Percentiles rank a stretch among this genome's conserved stretches.
These are phyloP conservation scores for Cataglyphis rosenhaueri DNA, from an alignment of 2,888 invertebrate species.

Conservation along the genomic window DNA sequence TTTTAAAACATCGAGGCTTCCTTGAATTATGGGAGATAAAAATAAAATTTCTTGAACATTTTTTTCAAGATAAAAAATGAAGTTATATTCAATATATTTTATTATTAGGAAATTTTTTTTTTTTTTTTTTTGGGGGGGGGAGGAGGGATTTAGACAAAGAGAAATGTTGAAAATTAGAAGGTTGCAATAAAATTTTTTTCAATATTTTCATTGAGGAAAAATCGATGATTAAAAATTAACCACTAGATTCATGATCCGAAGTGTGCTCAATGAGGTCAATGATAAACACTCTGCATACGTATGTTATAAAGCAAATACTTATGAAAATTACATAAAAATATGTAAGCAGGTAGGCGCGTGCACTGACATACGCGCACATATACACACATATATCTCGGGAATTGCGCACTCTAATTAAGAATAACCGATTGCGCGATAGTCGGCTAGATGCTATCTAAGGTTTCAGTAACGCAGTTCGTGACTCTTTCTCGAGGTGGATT, in stretches of 20 bases:
- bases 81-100: neutral
- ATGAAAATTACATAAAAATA: neutral
- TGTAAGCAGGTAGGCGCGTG: neutral
- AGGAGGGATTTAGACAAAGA: neutral
- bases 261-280: neutral
- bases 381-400: conserved; percentile 13
- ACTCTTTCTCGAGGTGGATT: conserved; percentile 61
- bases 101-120: neutral
- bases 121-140: neutral
- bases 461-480: conserved; percentile 65
- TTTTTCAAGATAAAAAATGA: neutral
- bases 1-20: neutral
- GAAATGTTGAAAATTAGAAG: neutral
- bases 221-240: neutral
- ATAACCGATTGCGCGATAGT: conserved; percentile 62
- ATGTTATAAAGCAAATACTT: neutral
- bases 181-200: neutral
- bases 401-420: conserved; percentile 57
- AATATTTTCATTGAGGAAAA: neutral
- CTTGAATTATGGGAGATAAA: neutral
- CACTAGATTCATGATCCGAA: neutral
- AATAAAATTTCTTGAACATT: neutral
- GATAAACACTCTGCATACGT: neutral
- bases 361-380: no score
- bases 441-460: conserved; percentile 60